Percentiles rank a stretch among this genome's conserved stretches.
Evolutionary conservation across 2,797 vertebrate genomes (phyloP).

Genomic region (Arremon aurantiirostris): DNA sequence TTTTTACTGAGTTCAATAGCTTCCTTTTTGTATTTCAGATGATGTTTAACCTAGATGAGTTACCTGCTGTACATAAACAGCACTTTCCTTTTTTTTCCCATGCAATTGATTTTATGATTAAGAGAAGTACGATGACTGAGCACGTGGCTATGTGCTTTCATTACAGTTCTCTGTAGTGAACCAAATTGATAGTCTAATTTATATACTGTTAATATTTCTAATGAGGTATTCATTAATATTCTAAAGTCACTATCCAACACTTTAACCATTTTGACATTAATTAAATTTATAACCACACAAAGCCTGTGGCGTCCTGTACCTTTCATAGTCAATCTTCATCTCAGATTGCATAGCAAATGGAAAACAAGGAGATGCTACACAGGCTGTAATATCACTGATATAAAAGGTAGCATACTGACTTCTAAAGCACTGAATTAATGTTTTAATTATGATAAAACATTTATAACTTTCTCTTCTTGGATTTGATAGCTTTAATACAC

Average conservation of each 20-base stretch:
- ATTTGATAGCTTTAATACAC: conserved; percentile 35
- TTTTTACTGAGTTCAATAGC: background rate
- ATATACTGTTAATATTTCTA: conserved; percentile 14
- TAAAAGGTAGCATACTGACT: background rate
- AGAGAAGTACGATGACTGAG: background rate
- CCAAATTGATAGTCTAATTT: background rate
- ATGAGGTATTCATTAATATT: conserved; percentile 16
- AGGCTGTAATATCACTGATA: background rate
- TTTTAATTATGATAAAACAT: conserved; percentile 45
- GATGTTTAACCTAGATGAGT: background rate
- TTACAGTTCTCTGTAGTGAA: background rate
- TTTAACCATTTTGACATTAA: conserved; percentile 39
- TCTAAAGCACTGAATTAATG: background rate
- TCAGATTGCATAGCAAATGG: conserved; percentile 1
- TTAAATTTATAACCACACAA: conserved; percentile 49
- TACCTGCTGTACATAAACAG: background rate
- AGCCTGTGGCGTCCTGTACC: conserved; percentile 26
- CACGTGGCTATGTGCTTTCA: background rate
- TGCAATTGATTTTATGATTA: background rate
- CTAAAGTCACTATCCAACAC: background rate
- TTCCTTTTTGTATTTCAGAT: background rate
- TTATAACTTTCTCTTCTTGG: conserved; percentile 8
- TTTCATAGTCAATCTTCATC: conserved; percentile 34
- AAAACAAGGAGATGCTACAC: background rate
- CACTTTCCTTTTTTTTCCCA: background rate